These are phyloP conservation scores for Urocolius indicus DNA, from an alignment of 2,113 vertebrate genomes.

Conservation along the genomic window DNA sequence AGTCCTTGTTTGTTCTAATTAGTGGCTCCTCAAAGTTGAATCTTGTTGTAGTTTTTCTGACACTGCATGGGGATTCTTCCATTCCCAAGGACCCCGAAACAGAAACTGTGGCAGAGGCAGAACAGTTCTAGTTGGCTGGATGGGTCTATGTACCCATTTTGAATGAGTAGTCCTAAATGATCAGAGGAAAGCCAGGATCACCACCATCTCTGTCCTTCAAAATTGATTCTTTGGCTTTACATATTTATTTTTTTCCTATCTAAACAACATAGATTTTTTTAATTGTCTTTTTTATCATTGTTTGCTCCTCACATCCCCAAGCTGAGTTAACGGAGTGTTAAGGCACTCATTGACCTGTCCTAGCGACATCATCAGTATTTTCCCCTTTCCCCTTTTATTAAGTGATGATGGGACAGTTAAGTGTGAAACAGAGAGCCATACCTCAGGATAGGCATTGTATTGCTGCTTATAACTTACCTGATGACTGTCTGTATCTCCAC, in stretches of 20 bases:
- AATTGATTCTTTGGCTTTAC: background rate
- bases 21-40: background rate
- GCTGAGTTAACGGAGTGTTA: background rate
- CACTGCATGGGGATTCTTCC: background rate
- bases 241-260: background rate
- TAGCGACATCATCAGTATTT: background rate
- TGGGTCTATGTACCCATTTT: background rate
- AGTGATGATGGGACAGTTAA: background rate
- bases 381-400: background rate
- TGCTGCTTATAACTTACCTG: slow-evolving; percentile 2
- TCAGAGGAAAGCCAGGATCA: background rate
- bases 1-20: background rate
- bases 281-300: background rate
- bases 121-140: background rate
- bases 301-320: background rate
- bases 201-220: background rate
- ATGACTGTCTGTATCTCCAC: slow-evolving; percentile 60
- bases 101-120: background rate
- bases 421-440: background rate
- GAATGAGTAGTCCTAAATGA: background rate
- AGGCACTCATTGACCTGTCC: background rate
- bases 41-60: background rate
- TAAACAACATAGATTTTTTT: background rate
- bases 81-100: background rate
- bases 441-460: background rate